Evolutionary conservation across 1,140 invertebrate genomes (phyloP).

Genomic region (Lordiphosa collinella): DNA sequence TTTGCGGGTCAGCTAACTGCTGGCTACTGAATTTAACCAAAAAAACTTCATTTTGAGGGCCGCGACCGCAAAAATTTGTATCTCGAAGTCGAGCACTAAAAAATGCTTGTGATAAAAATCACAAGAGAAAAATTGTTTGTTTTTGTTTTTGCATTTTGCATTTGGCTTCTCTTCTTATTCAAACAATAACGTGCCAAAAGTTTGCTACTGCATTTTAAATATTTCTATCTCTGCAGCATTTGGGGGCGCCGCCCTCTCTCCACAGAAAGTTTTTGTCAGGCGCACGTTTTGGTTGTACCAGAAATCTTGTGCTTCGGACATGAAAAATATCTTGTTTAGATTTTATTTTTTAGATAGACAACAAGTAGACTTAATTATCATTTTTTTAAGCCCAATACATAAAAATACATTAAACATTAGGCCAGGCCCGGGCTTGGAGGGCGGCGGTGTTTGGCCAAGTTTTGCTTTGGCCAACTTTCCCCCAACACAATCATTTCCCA

Average conservation of each 20-base stretch:
- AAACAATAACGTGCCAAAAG: slow-evolving; percentile 79
- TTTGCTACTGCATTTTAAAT: slow-evolving; percentile 79
- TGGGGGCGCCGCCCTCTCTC: slow-evolving; percentile 24
- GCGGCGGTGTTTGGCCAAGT: slow-evolving; percentile 30
- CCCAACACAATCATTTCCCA: slow-evolving; percentile 68
- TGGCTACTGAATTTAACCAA: slow-evolving; percentile 70
- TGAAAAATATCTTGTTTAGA: slow-evolving; percentile 79
- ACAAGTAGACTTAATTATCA: slow-evolving; percentile 79
- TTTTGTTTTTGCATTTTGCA: slow-evolving; percentile 9
- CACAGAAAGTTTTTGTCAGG: slow-evolving; percentile 26
- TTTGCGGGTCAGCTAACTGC: slow-evolving; percentile 68
- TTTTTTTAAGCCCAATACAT: slow-evolving; percentile 48
- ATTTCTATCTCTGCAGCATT: slow-evolving; percentile 64
- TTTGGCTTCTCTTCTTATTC: slow-evolving; percentile 41
- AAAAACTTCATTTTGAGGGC: slow-evolving; percentile 13
- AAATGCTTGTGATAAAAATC: slow-evolving; percentile 76
- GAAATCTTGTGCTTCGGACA: slow-evolving; percentile 71
- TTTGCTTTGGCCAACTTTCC: slow-evolving; percentile 68
- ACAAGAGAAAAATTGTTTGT: slow-evolving; percentile 19
- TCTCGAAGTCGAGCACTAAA: slow-evolving; percentile 51
- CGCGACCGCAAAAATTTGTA: slow-evolving; percentile 32
- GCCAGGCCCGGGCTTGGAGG: slow-evolving; percentile 40
- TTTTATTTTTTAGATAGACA: slow-evolving; percentile 76
- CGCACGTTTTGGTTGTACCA: slow-evolving; percentile 75
- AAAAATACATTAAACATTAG: slow-evolving; percentile 22